These are phyloP conservation scores for Leucopsar rothschildi DNA, from an alignment of 2,113 vertebrate genomes.

Conservation along the genomic window DNA sequence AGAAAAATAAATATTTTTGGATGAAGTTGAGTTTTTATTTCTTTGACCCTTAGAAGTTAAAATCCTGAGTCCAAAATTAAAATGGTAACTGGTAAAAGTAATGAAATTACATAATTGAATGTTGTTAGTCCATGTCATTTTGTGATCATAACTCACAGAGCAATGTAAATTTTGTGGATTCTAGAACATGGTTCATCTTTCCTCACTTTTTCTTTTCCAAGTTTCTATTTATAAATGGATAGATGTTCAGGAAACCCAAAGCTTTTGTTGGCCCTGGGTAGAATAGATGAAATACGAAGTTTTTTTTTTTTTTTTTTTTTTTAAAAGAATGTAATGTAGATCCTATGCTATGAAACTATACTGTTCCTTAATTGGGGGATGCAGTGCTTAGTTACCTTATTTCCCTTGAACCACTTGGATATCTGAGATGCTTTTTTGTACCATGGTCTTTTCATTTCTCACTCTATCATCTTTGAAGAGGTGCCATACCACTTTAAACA, in stretches of 20 bases:
- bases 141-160: not conserved
- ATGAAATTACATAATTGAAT: not conserved
- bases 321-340: not conserved
- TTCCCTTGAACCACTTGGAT: not conserved
- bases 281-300: not conserved
- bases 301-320: not conserved
- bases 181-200: not conserved
- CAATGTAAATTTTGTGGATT: not conserved
- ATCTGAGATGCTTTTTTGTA: not conserved
- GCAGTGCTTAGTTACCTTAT: not conserved
- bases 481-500: conserved; percentile 60
- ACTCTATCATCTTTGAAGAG: conserved; percentile 16
- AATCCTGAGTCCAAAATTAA: not conserved
- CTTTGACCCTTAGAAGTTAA: not conserved
- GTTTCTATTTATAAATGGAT: conserved; percentile 8
- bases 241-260: conserved; percentile 42
- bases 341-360: not conserved
- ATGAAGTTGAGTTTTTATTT: not conserved
- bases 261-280: not conserved
- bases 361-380: conserved; percentile 6
- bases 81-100: not conserved
- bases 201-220: not conserved
- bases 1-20: not conserved
- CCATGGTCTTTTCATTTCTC: conserved; percentile 3
- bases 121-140: not conserved